Percentiles rank a stretch among this genome's conserved stretches.
Evolutionary conservation across 2,797 vertebrate genomes (phyloP).

Genomic region (Hydrolagus colliei): DNA sequence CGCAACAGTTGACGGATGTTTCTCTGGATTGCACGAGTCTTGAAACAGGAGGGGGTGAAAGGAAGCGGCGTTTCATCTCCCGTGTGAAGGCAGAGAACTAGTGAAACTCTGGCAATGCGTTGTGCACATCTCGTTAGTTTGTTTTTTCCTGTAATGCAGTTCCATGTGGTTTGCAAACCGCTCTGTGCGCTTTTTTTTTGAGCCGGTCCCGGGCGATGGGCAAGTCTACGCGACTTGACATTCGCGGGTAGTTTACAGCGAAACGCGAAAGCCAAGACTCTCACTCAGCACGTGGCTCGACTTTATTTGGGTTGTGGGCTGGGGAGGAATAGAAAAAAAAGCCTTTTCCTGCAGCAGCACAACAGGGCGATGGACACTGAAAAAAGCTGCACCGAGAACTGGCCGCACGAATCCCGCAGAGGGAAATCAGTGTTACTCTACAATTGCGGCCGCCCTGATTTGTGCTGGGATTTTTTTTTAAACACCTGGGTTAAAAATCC

Average conservation of each 20-base stretch:
- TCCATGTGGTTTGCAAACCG: too few relatives aligned
- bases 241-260: neutral
- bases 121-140: neutral
- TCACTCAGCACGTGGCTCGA: neutral
- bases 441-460: neutral
- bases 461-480: neutral
- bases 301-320: neutral
- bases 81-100: neutral
- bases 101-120: neutral
- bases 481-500: too few relatives aligned
- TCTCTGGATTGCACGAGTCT: neutral
- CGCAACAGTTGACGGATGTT: neutral
- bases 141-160: neutral
- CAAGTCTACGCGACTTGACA: neutral
- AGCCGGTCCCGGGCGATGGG: neutral
- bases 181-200: neutral
- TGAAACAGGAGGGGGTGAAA: neutral
- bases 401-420: neutral
- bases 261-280: neutral
- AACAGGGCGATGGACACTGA: neutral
- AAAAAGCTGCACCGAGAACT: neutral
- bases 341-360: too few relatives aligned
- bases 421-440: neutral
- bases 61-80: neutral
- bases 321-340: neutral